These are phyloP conservation scores for Vidua macroura DNA, from an alignment of 2,113 vertebrate genomes.

Conservation along the genomic window DNA sequence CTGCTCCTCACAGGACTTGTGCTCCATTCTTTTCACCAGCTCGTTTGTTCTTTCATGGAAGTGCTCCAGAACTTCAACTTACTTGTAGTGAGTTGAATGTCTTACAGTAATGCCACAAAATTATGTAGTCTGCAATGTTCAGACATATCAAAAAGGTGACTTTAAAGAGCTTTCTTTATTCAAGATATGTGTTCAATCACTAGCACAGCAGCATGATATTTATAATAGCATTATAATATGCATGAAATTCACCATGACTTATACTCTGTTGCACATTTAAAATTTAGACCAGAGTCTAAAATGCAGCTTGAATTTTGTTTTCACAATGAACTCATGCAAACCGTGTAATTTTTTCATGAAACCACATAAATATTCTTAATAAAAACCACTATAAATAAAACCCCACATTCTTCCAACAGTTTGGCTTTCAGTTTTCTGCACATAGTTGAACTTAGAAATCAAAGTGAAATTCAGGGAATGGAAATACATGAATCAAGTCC, in stretches of 20 bases:
- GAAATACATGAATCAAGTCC: slow-evolving; percentile 33
- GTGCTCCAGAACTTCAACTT: not conserved
- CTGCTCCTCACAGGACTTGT: not conserved
- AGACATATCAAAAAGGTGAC: not conserved
- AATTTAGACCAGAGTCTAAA: not conserved
- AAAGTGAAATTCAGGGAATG: slow-evolving; percentile 19
- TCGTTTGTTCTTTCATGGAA: not conserved
- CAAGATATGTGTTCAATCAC: not conserved
- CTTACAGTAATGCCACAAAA: not conserved
- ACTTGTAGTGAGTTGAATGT: not conserved
- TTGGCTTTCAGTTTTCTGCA: slow-evolving; percentile 2
- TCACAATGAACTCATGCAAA: not conserved
- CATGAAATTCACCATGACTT: not conserved
- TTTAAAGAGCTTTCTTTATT: not conserved
- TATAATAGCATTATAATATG: not conserved
- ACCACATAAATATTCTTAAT: not conserved
- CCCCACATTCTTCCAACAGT: not conserved
- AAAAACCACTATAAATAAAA: not conserved
- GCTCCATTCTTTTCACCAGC: not conserved
- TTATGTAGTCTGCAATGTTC: not conserved
- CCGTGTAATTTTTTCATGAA: not conserved
- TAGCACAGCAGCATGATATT: not conserved
- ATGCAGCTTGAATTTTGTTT: slow-evolving; percentile 9
- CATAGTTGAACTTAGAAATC: slow-evolving; percentile 11
- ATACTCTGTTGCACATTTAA: not conserved